phyloP scores from a whole-genome alignment of 2,797 vertebrate genomes.

The Notoglanidium macrostoma region DNA sequence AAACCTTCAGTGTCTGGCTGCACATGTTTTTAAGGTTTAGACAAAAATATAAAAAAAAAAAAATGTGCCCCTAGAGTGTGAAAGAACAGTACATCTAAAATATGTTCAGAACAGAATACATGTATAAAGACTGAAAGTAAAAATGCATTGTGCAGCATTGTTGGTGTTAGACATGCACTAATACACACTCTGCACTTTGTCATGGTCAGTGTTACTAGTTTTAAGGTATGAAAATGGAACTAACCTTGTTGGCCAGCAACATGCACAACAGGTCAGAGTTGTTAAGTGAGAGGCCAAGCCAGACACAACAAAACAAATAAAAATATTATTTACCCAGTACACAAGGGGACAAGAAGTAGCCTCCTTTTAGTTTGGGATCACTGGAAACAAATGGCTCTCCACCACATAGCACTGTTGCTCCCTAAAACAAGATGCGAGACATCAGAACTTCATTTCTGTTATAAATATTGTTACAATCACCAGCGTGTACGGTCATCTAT shows the following conservation, averaged over 20 bases:
- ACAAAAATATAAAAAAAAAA: neutral
- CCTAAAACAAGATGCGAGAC: conserved; percentile 71
- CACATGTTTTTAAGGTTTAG: neutral
- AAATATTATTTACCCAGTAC: conserved; percentile 78
- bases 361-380: conserved; percentile 87
- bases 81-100: neutral
- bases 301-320: neutral
- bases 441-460: neutral
- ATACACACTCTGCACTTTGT: neutral
- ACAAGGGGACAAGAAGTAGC: conserved; percentile 90
- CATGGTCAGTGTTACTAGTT: neutral
- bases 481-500: neutral
- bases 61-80: neutral
- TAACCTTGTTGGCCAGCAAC: neutral
- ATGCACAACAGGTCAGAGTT: neutral
- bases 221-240: neutral
- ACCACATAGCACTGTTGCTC: conserved; percentile 88
- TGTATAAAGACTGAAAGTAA: neutral
- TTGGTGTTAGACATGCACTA: neutral
- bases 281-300: neutral
- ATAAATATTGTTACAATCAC: neutral
- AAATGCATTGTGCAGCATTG: neutral
- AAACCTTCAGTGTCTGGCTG: neutral
- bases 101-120: neutral
- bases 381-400: conserved; percentile 80